Base-by-base conservation (phyloP, 2,113 vertebrate genomes). In the Thalassoma bifasciatum region DNA sequence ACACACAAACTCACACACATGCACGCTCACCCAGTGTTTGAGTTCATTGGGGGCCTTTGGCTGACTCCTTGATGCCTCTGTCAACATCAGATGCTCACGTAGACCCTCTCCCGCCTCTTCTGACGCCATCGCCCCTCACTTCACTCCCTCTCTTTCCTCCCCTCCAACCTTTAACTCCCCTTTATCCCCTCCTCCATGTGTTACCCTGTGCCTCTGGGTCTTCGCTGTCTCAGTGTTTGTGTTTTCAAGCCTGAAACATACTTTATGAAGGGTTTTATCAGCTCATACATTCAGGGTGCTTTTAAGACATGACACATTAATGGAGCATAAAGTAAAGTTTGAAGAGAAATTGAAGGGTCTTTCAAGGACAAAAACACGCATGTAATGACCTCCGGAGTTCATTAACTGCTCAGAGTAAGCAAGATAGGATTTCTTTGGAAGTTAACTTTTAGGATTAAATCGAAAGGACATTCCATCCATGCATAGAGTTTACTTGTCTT, bases 31-130 rank as follows among this genome's bases (percentile, higher is more conserved):
- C 8, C 1, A 61, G 79, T 84, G 66, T 68, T 47, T 46, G 61
- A 87, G 86, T 87, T 91, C 81, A 87, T 42, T 76, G 77, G 79
- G 86, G 90, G 90, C 86, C 88, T 89, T 94, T 94, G 93, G 91
- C 93, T 94, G 93, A 93, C 92, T 92, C 87, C 90, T 79, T 77
- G 77, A 75, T 81, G 83, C 81, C 66, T 90, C 77, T 84, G 76
- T 66, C 87, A 87, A 86, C 51, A 34, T 91, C 86, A 88, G 76
- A 79, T 83, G 57, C 87, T 91, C 89, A 90, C 5, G 3, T 89
- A 92, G 81, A 87, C 57, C 65, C 85, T 17, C 42, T 87, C 82
- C 44, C 7, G 22, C 83, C 30, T 68, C 13, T 4, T 38, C 83
- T 86, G 91, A 89, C 81, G 77, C 87, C 83, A 87, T 84, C 64